Percentiles rank a stretch among this genome's conserved stretches.
Evolutionary conservation across 2,113 vertebrate genomes (phyloP).

Genomic region (Rallus limicola): DNA sequence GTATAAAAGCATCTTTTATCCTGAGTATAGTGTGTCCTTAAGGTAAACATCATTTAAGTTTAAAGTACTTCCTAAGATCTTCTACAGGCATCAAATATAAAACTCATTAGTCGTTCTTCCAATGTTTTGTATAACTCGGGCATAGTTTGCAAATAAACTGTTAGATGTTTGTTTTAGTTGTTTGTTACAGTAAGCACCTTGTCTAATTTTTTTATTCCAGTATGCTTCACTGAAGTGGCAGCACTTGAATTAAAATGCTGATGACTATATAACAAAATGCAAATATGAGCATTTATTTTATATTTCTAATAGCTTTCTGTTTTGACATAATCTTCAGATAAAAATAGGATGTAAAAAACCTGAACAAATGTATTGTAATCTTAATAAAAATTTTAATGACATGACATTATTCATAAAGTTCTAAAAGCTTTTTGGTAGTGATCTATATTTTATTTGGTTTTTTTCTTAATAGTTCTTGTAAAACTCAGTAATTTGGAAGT

Average conservation of each 20-base stretch:
- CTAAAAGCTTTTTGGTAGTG: background rate
- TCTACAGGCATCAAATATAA: background rate
- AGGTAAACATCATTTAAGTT: slow-evolving; percentile 78
- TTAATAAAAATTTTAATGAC: background rate
- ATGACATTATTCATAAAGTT: background rate
- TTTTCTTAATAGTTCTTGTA: background rate
- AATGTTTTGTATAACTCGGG: background rate
- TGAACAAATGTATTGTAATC: background rate
- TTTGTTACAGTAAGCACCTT: slow-evolving; percentile 15
- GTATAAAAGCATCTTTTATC: slow-evolving; percentile 88
- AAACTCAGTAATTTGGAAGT: background rate
- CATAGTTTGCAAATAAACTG: background rate
- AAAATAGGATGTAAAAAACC: background rate
- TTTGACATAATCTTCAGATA: background rate
- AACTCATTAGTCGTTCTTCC: background rate
- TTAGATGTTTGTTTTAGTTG: slow-evolving; percentile 15
- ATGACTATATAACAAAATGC: background rate
- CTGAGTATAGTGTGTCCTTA: slow-evolving; percentile 86
- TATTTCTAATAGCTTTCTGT: slow-evolving; percentile 21
- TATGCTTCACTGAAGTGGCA: background rate
- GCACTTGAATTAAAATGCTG: background rate
- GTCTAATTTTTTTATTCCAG: background rate
- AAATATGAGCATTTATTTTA: slow-evolving; percentile 25
- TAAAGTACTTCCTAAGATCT: background rate
- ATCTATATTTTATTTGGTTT: background rate